phyloP scores from a whole-genome alignment of 2,113 vertebrate species.

The Phylloscopus trochiloides region DNA sequence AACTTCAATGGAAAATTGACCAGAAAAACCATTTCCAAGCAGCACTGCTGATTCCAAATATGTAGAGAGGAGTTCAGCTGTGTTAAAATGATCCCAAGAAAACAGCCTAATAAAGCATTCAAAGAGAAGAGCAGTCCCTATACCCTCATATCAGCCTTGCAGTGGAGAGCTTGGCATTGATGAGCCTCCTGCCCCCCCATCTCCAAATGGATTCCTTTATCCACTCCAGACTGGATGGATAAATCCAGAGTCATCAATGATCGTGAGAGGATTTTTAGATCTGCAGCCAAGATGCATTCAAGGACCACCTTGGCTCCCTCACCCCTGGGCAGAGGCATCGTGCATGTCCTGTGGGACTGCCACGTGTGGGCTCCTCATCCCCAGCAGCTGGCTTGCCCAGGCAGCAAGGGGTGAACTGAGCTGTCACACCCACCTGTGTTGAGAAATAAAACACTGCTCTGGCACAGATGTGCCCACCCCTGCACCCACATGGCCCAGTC shows the following conservation, averaged over 20 bases:
- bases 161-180: background rate
- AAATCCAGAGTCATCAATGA: background rate
- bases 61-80: background rate
- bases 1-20: background rate
- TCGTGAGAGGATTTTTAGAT: background rate
- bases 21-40: background rate
- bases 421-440: fast-evolving
- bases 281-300: background rate
- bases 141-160: fast-evolving
- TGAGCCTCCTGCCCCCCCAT: background rate
- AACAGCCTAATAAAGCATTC: background rate
- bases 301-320: background rate
- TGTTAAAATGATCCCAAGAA: background rate
- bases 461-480: background rate
- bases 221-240: background rate
- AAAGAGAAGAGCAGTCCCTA: background rate
- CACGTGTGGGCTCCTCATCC: fast-evolving
- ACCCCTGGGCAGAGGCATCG: fast-evolving
- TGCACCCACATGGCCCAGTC: background rate
- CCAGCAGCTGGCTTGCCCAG: fast-evolving
- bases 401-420: background rate
- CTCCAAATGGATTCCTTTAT: background rate
- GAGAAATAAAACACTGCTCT: background rate
- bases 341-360: fast-evolving
- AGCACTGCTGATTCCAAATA: background rate